A percentile compares a stretch with the other conserved stretches of the same genome.
Conservation (phyloP, 1,140 invertebrate species). For the Drosophila pachea region DNA sequence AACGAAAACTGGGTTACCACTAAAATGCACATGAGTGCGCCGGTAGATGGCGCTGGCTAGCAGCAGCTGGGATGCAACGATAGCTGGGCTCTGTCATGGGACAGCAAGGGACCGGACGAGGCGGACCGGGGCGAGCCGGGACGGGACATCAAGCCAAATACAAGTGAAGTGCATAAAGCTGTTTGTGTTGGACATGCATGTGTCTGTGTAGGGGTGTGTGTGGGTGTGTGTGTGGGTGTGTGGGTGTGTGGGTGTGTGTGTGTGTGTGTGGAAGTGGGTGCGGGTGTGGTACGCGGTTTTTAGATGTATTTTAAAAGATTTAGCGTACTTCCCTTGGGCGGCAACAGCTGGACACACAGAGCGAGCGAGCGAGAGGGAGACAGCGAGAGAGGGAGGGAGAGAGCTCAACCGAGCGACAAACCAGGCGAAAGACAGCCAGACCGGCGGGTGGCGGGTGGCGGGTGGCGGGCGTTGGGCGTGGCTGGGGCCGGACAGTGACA, state of each 20-base stretch:
- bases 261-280: conserved; percentile 18
- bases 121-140: no score
- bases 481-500: background rate
- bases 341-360: conserved; percentile 57
- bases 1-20: conserved; percentile 71
- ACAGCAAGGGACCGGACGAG: background rate
- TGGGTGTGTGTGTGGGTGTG: conserved; percentile 8
- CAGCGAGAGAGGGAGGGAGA: background rate
- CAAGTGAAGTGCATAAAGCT: conserved; percentile 62
- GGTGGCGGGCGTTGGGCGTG: no score
- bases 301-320: conserved; percentile 75
- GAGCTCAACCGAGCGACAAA: conserved; percentile 35
- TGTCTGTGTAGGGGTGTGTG: conserved; percentile 19
- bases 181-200: conserved; percentile 33
- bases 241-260: no score
- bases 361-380: background rate
- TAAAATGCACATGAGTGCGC: conserved; percentile 56
- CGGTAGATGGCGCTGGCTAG: conserved; percentile 1
- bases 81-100: conserved; percentile 2
- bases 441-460: background rate
- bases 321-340: conserved; percentile 55
- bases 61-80: conserved; percentile 17
- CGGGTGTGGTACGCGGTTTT: conserved; percentile 44
- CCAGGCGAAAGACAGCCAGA: background rate
- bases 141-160: conserved; percentile 12